A percentile compares a stretch with the other conserved stretches of the same genome.
Conservation (phyloP, 2,888 invertebrate species). For the Melanchra persicariae region DNA sequence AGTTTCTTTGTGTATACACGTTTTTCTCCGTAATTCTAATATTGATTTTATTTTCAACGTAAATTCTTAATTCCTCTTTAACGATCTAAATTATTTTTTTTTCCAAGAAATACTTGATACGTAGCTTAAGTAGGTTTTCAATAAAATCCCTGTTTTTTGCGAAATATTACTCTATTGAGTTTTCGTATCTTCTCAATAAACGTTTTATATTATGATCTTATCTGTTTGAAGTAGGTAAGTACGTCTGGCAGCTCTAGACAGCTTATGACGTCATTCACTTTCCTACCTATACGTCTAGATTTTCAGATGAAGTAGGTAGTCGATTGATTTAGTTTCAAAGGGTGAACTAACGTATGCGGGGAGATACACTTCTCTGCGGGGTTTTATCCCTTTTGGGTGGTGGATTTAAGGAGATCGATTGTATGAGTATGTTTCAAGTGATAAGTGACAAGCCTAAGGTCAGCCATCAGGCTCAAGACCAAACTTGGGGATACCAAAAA, state of each 20-base stretch:
- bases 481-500: not conserved
- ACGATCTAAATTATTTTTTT: not conserved
- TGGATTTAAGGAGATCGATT: slow-evolving; percentile 10
- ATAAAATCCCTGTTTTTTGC: slow-evolving; percentile 5
- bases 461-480: not conserved
- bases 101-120: not conserved
- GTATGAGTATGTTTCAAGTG: too few species aligned
- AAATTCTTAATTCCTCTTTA: not conserved
- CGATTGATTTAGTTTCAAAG: slow-evolving; percentile 17
- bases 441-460: not conserved
- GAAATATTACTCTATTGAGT: not conserved
- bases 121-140: slow-evolving; percentile 7
- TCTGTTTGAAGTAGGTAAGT: not conserved
- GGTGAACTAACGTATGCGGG: not conserved
- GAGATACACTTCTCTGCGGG: not conserved
- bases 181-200: slow-evolving; percentile 10
- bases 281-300: slow-evolving; percentile 9
- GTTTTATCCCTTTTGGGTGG: not conserved
- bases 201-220: slow-evolving; percentile 26
- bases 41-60: slow-evolving; percentile 2
- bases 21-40: not conserved
- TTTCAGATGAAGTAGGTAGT: slow-evolving; percentile 19
- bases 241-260: slow-evolving; percentile 14
- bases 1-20: not conserved
- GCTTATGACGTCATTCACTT: slow-evolving; percentile 25